These are phyloP conservation scores for Drosophila watanabei DNA, from an alignment of 1,140 invertebrate genomes.

Conservation along the genomic window DNA sequence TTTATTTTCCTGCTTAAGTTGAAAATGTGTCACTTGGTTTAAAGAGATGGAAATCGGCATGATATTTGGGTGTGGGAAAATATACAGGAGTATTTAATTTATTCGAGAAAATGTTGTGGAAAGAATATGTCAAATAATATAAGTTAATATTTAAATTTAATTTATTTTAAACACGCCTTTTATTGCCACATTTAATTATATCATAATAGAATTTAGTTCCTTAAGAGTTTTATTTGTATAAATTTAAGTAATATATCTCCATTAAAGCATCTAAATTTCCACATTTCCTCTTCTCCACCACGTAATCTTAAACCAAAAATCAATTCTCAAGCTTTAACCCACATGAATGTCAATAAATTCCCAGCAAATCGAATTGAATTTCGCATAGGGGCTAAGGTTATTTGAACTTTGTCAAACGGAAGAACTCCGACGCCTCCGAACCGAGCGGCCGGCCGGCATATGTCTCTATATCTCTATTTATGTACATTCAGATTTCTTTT, in stretches of 20 bases:
- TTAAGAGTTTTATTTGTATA: neutral
- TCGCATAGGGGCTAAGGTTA: constrained; percentile 74
- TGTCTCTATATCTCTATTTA: constrained; percentile 25
- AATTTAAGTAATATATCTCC: neutral
- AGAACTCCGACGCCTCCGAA: constrained; percentile 30
- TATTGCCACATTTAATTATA: neutral
- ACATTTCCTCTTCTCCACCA: neutral
- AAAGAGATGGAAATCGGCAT: constrained; percentile 1
- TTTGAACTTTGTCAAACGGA: constrained; percentile 58
- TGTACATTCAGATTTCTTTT: neutral
- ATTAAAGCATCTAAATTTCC: neutral
- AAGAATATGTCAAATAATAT: neutral
- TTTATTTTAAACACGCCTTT: neutral
- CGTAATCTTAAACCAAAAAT: constrained; percentile 13
- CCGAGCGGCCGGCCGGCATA: constrained; percentile 57
- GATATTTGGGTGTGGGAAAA: constrained; percentile 1
- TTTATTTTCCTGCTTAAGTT: constrained; percentile 13
- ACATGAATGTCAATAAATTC: constrained; percentile 65
- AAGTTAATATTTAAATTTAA: neutral
- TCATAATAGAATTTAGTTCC: neutral
- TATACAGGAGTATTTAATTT: neutral
- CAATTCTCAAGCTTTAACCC: constrained; percentile 39
- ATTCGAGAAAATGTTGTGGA: neutral
- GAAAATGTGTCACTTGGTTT: constrained; percentile 14
- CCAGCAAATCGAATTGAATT: constrained; percentile 66